Percentiles rank a stretch among this genome's conserved stretches.
Conservation (phyloP, 2,113 vertebrate species). For the Ochotona curzoniae region DNA sequence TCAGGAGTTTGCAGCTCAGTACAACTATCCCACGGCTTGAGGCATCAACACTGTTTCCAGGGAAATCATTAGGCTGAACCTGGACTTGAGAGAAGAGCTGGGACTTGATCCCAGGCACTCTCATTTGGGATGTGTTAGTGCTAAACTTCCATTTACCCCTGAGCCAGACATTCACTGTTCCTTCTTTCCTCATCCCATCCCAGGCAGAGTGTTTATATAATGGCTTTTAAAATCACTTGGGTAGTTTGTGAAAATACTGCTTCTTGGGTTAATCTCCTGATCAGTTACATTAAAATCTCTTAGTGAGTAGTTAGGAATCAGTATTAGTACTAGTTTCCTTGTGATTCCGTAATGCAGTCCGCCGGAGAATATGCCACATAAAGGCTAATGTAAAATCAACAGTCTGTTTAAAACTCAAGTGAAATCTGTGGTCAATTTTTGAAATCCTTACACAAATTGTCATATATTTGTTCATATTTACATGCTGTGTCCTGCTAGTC, state of each 20-base stretch:
- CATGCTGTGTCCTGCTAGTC: background rate
- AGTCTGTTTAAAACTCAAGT: background rate
- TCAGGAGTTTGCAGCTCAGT: too few relatives aligned
- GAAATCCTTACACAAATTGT: background rate
- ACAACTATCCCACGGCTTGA: too few relatives aligned
- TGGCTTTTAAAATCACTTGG: background rate
- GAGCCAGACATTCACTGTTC: too few relatives aligned
- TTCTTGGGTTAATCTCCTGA: background rate
- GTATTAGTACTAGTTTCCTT: background rate
- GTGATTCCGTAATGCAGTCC: background rate
- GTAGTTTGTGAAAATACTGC: background rate
- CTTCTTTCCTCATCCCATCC: too few relatives aligned
- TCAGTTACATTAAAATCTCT: slow-evolving; percentile 37
- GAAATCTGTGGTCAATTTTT: background rate
- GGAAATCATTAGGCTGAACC: too few relatives aligned
- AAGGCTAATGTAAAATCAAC: background rate
- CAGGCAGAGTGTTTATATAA: background rate
- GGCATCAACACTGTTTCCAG: too few relatives aligned
- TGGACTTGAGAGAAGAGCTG: too few relatives aligned
- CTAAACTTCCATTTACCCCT: too few relatives aligned
- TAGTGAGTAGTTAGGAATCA: background rate
- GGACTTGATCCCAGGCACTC: too few relatives aligned
- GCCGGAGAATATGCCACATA: background rate
- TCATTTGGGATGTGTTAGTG: too few relatives aligned
- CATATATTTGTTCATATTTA: background rate